phyloP scores from a whole-genome alignment of 92 coral and sea anemone species.

The Parazoanthus darwini region DNA sequence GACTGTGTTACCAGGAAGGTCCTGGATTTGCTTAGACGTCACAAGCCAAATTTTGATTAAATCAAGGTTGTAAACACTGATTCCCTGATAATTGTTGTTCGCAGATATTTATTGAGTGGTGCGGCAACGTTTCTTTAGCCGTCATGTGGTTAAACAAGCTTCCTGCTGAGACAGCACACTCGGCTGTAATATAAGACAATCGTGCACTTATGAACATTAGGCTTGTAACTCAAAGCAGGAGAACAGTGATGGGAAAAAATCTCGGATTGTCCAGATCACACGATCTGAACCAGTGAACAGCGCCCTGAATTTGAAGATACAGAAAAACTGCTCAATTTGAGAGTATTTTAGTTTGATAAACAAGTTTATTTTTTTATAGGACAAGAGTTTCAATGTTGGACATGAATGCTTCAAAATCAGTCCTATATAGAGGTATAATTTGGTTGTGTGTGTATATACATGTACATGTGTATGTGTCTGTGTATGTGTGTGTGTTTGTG shows the following conservation, averaged over 20 bases:
- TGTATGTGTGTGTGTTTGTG: neutral
- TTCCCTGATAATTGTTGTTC: neutral
- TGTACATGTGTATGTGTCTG: neutral
- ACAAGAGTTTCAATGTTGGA: neutral
- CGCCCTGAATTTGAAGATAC: neutral
- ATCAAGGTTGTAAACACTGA: neutral
- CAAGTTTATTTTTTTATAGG: neutral
- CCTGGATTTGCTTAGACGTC: neutral
- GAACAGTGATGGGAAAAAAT: neutral
- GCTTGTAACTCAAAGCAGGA: neutral
- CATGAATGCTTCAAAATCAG: neutral
- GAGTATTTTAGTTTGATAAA: neutral
- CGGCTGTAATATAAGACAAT: neutral
- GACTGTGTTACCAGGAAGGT: neutral
- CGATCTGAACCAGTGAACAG: neutral
- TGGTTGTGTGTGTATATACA: neutral
- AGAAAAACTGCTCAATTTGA: neutral
- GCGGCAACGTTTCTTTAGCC: neutral
- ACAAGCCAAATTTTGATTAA: too few relatives aligned
- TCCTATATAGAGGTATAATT: neutral
- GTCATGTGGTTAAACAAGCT: neutral
- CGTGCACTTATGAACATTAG: neutral
- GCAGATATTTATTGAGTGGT: too few relatives aligned
- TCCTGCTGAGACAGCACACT: neutral
- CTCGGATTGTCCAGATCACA: neutral